Evolutionary conservation across 92 coral and sea anemone species (phyloP), one percentile per base, ranked within the genome.

Genomic region (Epizoanthus stellaris): DNA sequence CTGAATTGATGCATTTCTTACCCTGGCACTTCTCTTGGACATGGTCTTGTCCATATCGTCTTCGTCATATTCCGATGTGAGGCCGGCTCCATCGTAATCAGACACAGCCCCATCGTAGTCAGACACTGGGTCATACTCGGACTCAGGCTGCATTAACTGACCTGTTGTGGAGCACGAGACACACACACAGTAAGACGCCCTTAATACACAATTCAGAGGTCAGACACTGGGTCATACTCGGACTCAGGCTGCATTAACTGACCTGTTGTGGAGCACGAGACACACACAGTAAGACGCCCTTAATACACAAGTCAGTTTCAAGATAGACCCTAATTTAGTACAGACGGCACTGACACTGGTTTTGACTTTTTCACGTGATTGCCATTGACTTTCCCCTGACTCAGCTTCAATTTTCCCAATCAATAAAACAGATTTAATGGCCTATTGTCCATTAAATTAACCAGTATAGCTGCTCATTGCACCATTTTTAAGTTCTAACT

Each of bases 11-110:
- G 14, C n/a, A 16, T 14, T 34, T 21, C 96, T 23, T 91, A 96
- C 99, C 90, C 99, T 84, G 13, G 95, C 98, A 69, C 98, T 94
- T 80, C 94, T 92, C 95, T 96, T 91, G 42, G 98, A 94, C 85
- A 96, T 67, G 65, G 92, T 94, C 77, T 91, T 94, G 10, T 94
- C 98, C 91, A 86, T 77, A 3, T 92, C 98, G 17, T 92, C 99
- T 45, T 92, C 87, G 58, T 96, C 99, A 76, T 89, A 92, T 77
- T 96, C 99, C n/a, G 94, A 89, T 36, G 86, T 89, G 47, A 67
- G 64, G 3, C 85, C 86, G 7, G 80, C 93, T 3, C 81, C 91
- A 56, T 96, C 98, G 65, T 94, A 89, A 75, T 94, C 98, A 15
- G 93, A 92, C 53, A 88, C 93, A 0, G 95, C 91, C 2, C 71